These are phyloP conservation scores for Zeuzera pyrina DNA, from an alignment of 2,888 invertebrate species.

Conservation along the genomic window DNA sequence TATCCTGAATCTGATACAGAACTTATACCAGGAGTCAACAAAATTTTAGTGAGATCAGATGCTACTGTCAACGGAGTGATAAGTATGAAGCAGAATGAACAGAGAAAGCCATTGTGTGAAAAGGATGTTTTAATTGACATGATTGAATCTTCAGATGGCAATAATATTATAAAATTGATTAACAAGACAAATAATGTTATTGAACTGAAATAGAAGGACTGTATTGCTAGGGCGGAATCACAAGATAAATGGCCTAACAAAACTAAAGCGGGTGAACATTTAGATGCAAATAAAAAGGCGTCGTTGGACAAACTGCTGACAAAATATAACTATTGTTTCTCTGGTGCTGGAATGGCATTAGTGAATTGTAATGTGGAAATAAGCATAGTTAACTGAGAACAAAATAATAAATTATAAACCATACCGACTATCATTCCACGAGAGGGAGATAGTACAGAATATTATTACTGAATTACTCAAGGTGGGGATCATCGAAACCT, in stretches of 20 bases:
- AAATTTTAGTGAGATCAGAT: no score
- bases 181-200: slow-evolving; percentile 7
- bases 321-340: slow-evolving; percentile 8
- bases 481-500: slow-evolving; percentile 7
- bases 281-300: not conserved
- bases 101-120: slow-evolving; percentile 9
- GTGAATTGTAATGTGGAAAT: slow-evolving; percentile 10
- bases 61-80: no score
- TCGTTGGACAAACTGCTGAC: slow-evolving; percentile 2
- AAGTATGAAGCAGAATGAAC: slow-evolving; percentile 4
- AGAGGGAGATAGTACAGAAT: slow-evolving; percentile 7
- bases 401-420: slow-evolving; percentile 10
- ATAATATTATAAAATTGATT: slow-evolving; percentile 6
- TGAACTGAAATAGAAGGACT: no score
- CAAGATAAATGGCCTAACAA: no score
- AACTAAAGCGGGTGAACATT: not conserved
- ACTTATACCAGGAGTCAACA: no score
- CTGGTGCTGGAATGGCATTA: slow-evolving; percentile 8
- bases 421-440: slow-evolving; percentile 9
- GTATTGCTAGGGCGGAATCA: no score
- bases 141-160: slow-evolving; percentile 5
- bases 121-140: slow-evolving; percentile 5
- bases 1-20: slow-evolving; percentile 2
- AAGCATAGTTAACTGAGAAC: slow-evolving; percentile 7
- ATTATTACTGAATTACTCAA: slow-evolving; percentile 5